Evolutionary conservation across 1,140 invertebrate species (phyloP).

Genomic region (Cydia fagiglandana): DNA sequence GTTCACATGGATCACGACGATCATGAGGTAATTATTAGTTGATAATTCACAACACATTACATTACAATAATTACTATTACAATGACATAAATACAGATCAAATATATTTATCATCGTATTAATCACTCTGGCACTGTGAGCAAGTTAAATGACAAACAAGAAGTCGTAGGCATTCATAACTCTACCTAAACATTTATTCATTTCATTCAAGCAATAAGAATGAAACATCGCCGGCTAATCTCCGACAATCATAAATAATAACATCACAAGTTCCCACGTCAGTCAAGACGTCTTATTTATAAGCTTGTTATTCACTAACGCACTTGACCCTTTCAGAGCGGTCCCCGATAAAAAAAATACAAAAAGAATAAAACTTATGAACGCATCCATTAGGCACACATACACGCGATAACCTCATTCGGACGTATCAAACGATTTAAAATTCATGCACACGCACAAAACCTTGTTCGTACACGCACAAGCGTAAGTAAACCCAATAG

Average conservation of each 20-base stretch:
- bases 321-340: constrained; percentile 28
- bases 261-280: constrained; percentile 27
- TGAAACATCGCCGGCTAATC: constrained; percentile 12
- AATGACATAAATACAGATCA: too few species aligned
- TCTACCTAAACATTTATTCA: constrained; percentile 23
- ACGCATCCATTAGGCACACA: constrained; percentile 30
- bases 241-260: constrained; percentile 28
- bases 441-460: constrained; percentile 23
- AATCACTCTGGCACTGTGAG: not conserved
- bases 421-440: constrained; percentile 16
- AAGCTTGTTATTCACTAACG: constrained; percentile 31
- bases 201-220: constrained; percentile 14
- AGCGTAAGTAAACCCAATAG: constrained; percentile 20
- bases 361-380: constrained; percentile 12
- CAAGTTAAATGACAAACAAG: constrained; percentile 16
- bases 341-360: not conserved
- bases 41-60: too few species aligned
- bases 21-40: too few species aligned
- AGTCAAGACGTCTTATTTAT: constrained; percentile 30
- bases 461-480: not conserved
- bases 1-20: too few species aligned
- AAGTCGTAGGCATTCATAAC: not conserved
- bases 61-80: too few species aligned
- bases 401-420: constrained; percentile 20
- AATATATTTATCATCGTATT: not conserved